Conservation (phyloP, 2,888 invertebrate species). For the Didymodactylos carnosus region DNA sequence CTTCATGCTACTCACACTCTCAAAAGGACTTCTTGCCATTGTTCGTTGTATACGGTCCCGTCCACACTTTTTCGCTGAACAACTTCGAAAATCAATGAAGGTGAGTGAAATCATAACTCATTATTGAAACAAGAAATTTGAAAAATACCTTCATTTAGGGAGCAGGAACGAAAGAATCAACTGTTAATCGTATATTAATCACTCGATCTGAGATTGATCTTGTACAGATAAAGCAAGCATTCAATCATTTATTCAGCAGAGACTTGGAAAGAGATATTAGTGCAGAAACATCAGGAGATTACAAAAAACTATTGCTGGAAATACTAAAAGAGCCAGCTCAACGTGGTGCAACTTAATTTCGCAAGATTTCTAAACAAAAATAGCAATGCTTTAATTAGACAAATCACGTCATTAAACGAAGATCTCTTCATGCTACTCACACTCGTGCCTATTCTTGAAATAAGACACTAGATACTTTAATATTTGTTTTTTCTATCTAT, state of each 20-base stretch:
- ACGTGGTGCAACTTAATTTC: no score
- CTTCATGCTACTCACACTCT: no score
- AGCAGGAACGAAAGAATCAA: constrained; percentile 20
- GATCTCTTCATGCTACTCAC: no score
- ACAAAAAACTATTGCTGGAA: constrained; percentile 24
- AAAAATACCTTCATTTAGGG: neutral
- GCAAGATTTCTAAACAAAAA: no score
- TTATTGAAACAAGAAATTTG: neutral
- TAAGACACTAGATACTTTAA: no score
- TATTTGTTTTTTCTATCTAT: no score
- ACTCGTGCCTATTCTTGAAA: no score
- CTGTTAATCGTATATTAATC: constrained; percentile 20
- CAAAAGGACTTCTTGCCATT: constrained; percentile 28
- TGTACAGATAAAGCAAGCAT: constrained; percentile 12
- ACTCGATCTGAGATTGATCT: constrained; percentile 13
- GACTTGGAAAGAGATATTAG: constrained; percentile 16
- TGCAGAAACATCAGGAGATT: constrained; percentile 33
- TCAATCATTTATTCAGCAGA: neutral
- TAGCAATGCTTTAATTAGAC: no score
- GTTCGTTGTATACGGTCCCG: constrained; percentile 19
- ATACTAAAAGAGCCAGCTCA: constrained; percentile 23
- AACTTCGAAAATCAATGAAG: constrained; percentile 24
- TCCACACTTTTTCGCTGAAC: constrained; percentile 28
- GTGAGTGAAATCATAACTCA: neutral
- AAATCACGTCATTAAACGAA: no score